Percentiles rank a stretch among this genome's conserved stretches.
These are phyloP conservation scores for Paguma larvata DNA, from an alignment of 2,797 vertebrate species.

Conservation along the genomic window DNA sequence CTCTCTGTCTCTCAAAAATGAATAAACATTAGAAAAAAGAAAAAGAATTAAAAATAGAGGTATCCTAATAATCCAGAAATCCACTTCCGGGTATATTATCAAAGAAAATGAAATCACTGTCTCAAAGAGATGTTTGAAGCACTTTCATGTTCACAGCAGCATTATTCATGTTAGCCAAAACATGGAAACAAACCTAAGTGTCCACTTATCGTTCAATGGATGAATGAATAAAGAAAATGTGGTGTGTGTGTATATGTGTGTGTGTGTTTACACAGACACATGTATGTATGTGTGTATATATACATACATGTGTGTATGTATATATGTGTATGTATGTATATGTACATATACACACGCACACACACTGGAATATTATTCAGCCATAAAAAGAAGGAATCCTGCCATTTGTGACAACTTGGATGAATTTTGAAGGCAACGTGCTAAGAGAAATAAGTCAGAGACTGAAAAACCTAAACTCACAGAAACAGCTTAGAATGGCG, in stretches of 20 bases:
- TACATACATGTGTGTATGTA: too few species aligned
- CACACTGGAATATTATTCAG: not conserved
- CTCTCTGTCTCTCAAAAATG: too few species aligned
- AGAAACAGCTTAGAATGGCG: not conserved
- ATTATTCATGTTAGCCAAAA: not conserved
- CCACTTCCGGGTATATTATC: not conserved
- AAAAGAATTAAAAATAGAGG: not conserved
- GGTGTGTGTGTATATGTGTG: too few species aligned
- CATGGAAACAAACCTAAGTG: not conserved
- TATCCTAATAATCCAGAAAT: not conserved
- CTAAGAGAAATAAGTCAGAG: not conserved
- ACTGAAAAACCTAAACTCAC: not conserved
- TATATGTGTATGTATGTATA: too few species aligned
- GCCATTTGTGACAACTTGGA: not conserved
- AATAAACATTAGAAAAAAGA: too few species aligned
- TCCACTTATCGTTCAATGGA: not conserved
- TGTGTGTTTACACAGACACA: too few species aligned
- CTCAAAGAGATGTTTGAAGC: not conserved
- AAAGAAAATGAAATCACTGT: not conserved
- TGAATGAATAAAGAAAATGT: not conserved
- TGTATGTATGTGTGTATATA: too few species aligned
- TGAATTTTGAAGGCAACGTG: not conserved
- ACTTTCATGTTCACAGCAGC: not conserved
- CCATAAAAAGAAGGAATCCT: not conserved
- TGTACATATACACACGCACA: too few species aligned